Conservation (phyloP, 2,113 vertebrate genomes). For the Nicator chloris region DNA sequence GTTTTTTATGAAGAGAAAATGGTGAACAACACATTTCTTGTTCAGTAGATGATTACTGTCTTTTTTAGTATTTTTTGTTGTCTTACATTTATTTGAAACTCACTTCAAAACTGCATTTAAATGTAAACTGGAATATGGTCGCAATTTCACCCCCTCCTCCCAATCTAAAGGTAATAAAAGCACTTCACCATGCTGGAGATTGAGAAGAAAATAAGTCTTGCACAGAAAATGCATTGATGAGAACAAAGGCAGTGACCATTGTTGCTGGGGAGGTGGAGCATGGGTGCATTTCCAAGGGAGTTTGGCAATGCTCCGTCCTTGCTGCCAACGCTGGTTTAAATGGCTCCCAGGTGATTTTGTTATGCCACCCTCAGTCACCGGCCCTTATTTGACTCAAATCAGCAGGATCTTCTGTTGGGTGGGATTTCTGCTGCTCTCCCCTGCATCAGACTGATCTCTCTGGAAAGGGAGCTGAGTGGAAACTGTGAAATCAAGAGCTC, state of each 20-base stretch:
- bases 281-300: background rate
- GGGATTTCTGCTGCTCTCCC: background rate
- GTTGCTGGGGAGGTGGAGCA: background rate
- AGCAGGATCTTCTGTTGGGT: background rate
- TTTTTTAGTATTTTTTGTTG: background rate
- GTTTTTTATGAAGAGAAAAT: conserved; percentile 31
- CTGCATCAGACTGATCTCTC: accelerated
- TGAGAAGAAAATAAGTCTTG: background rate
- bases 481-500: background rate
- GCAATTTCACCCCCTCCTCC: background rate
- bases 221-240: background rate
- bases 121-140: background rate
- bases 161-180: background rate
- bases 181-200: background rate
- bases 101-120: conserved; percentile 12
- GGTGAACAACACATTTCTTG: conserved; percentile 51
- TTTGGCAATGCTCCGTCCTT: background rate
- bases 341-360: background rate
- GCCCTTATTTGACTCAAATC: background rate
- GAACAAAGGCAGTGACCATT: background rate
- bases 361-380: background rate
- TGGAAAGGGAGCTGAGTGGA: accelerated
- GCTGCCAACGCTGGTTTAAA: background rate
- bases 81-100: conserved; percentile 13
- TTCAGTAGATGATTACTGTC: conserved; percentile 41